Conservation (phyloP, 2,888 invertebrate genomes). For the Zygothrica quintamaculata region DNA sequence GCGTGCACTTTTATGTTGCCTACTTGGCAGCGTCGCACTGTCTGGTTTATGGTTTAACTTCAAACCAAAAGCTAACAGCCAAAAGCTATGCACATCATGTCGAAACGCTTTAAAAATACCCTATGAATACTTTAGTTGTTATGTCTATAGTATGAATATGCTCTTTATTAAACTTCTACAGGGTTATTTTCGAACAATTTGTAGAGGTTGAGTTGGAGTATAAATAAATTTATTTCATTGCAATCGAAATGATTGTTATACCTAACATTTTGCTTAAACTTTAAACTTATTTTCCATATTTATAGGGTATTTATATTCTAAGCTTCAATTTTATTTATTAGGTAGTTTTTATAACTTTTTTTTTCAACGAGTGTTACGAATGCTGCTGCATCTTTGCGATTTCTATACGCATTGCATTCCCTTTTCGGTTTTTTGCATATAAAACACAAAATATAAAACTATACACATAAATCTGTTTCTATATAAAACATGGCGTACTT, state of each 20-base stretch:
- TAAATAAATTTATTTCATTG: no score
- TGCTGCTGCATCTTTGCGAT: slow-evolving; percentile 19
- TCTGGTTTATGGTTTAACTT: slow-evolving; percentile 17
- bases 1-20: slow-evolving; percentile 40
- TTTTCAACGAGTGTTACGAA: slow-evolving; percentile 33
- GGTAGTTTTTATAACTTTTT: slow-evolving; percentile 46
- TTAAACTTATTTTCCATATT: no score
- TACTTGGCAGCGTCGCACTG: slow-evolving; percentile 50
- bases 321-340: background rate
- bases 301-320: no score
- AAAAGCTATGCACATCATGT: slow-evolving; percentile 1
- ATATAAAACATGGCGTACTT: slow-evolving; percentile 9
- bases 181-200: no score
- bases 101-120: no score
- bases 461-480: slow-evolving; percentile 38
- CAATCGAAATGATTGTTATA: no score
- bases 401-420: slow-evolving; percentile 2
- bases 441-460: slow-evolving; percentile 35
- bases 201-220: no score
- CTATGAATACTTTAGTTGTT: no score
- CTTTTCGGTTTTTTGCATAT: slow-evolving; percentile 16
- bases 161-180: no score
- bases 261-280: background rate
- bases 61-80: no score
- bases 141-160: no score